Conservation (phyloP, 2,888 invertebrate genomes). For the Dryocosmus kuriphilus region DNA sequence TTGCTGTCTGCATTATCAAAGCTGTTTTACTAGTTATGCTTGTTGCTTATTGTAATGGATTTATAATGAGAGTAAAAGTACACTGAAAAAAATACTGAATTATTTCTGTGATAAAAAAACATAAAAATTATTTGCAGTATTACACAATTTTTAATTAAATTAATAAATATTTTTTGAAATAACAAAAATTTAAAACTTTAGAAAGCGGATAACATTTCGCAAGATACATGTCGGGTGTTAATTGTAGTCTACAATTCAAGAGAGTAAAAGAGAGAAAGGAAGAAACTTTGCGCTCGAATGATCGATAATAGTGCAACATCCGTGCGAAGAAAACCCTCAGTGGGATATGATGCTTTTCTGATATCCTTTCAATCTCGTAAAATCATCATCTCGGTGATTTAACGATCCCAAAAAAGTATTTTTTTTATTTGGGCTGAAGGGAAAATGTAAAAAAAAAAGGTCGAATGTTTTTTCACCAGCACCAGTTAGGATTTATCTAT, state of each 20-base stretch:
- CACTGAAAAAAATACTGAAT: no score
- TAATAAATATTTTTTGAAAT: no score
- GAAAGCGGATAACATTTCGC: slow-evolving; percentile 18
- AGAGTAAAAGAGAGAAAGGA: slow-evolving; percentile 48
- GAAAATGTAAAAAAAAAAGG: not conserved
- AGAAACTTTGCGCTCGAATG: slow-evolving; percentile 55
- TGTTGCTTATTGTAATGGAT: not conserved
- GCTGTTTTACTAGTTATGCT: not conserved
- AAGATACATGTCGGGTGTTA: slow-evolving; percentile 34
- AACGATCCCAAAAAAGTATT: not conserved
- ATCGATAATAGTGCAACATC: slow-evolving; percentile 67
- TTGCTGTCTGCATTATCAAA: not conserved
- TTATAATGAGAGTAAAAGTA: not conserved
- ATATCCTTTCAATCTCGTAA: slow-evolving; percentile 37
- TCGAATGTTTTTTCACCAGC: not conserved
- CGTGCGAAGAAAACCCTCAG: slow-evolving; percentile 54
- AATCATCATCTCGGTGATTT: slow-evolving; percentile 47
- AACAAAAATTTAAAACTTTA: no score
- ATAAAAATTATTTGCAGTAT: no score
- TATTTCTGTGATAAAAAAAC: no score
- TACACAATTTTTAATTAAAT: no score
- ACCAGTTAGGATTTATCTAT: not conserved
- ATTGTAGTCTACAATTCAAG: slow-evolving; percentile 17
- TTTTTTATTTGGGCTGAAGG: not conserved
- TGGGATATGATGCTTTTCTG: slow-evolving; percentile 33